Percentiles rank a stretch among this genome's conserved stretches.
phyloP scores from a whole-genome alignment of 1,140 invertebrate genomes.

The Apocrypta bakeri region DNA sequence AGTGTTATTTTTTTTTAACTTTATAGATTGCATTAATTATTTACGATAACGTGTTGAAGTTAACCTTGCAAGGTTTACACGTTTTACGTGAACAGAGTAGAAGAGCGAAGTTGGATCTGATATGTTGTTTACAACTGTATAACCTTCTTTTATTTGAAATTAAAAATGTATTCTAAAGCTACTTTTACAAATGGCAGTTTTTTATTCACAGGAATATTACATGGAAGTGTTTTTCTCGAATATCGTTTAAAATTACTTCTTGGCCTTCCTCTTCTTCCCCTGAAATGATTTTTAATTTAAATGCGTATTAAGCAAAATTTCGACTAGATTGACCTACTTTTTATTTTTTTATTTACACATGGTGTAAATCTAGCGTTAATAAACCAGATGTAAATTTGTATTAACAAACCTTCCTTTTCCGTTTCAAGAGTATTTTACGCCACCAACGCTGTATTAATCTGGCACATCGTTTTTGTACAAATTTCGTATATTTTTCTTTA shows the following conservation, averaged over 20 bases:
- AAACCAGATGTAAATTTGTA: background rate
- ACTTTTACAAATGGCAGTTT: background rate
- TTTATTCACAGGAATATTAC: background rate
- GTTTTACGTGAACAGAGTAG: conserved; percentile 10
- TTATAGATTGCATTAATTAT: background rate
- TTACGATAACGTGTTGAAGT: background rate
- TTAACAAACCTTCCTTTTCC: conserved; percentile 43
- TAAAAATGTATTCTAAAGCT: background rate
- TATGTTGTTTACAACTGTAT: no score
- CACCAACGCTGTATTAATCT: conserved; percentile 63
- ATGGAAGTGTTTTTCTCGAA: no score
- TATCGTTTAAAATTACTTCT: background rate
- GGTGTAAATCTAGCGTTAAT: no score
- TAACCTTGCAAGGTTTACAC: background rate
- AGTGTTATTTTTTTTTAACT: background rate
- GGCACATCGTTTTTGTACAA: conserved; percentile 53
- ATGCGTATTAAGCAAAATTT: no score
- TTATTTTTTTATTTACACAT: no score
- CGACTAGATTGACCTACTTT: no score
- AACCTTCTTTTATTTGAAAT: conserved; percentile 30
- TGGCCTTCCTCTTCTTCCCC: conserved; percentile 26
- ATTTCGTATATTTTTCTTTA: conserved; percentile 47
- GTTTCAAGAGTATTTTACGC: conserved; percentile 45
- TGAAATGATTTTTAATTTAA: conserved; percentile 16
- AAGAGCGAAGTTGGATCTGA: conserved; percentile 18